These are phyloP conservation scores for Ceryle rudis DNA, from an alignment of 2,797 vertebrate species.

Conservation along the genomic window DNA sequence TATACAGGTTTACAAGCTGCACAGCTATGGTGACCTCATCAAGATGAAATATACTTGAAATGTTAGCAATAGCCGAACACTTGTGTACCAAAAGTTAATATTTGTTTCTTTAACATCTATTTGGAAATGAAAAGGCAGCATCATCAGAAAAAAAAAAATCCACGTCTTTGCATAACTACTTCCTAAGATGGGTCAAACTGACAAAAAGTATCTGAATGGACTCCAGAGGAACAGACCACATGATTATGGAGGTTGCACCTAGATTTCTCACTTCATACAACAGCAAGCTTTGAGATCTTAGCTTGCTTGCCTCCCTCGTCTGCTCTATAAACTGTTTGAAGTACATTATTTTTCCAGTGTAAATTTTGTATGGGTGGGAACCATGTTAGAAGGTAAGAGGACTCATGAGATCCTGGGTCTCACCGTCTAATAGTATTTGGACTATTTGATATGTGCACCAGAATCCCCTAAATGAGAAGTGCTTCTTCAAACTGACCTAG, in stretches of 20 bases:
- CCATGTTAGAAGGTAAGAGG: not conserved
- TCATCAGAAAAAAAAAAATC: not conserved
- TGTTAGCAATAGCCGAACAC: not conserved
- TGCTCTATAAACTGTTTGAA: not conserved
- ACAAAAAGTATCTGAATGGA: not conserved
- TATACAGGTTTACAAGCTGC: not conserved
- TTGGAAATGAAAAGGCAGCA: not conserved
- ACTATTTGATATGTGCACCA: not conserved
- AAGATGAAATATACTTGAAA: not conserved
- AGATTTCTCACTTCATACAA: not conserved
- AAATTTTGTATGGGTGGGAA: not conserved
- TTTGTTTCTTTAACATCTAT: not conserved
- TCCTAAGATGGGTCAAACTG: not conserved
- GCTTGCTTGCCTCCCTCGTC: not conserved
- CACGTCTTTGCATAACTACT: not conserved
- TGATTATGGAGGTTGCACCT: not conserved
- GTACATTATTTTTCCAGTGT: not conserved
- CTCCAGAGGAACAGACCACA: not conserved
- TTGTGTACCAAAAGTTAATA: not conserved
- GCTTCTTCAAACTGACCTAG: not conserved
- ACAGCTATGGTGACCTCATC: not conserved
- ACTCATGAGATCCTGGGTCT: not conserved
- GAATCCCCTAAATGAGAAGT: not conserved
- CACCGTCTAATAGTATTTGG: not conserved
- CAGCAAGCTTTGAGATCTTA: not conserved